These are phyloP conservation scores for Catotricha subobsoleta DNA, from an alignment of 2,888 invertebrate species.

Conservation along the genomic window DNA sequence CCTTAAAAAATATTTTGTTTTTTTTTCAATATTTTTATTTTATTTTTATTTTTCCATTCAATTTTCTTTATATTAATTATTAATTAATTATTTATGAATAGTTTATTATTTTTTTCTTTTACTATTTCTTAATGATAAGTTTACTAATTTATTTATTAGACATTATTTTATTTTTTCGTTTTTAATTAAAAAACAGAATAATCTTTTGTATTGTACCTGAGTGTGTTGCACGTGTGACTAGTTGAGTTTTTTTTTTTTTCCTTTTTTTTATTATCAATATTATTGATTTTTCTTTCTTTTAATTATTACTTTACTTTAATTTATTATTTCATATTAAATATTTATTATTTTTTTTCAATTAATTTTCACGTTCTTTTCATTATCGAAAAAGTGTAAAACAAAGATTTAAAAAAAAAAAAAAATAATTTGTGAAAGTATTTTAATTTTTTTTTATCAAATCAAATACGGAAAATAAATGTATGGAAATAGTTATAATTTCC, in stretches of 20 bases:
- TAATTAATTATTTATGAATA: not conserved
- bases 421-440: too few relatives aligned
- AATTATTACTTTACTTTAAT: too few relatives aligned
- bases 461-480: too few relatives aligned
- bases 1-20: not conserved
- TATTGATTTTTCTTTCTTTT: not conserved
- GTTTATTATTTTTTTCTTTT: not conserved
- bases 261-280: too few relatives aligned
- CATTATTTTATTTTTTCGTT: not conserved
- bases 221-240: constrained; percentile 19
- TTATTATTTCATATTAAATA: too few relatives aligned
- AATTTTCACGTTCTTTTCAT: too few relatives aligned
- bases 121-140: not conserved
- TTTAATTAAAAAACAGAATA: constrained; percentile 1
- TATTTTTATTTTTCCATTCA: not conserved
- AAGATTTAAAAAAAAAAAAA: too few relatives aligned
- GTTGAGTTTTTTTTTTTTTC: constrained; percentile 14
- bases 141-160: not conserved
- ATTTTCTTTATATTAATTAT: not conserved
- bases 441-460: too few relatives aligned
- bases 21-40: not conserved
- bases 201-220: constrained; percentile 17
- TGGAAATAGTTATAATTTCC: too few relatives aligned
- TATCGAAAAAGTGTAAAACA: too few relatives aligned
- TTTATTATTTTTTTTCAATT: too few relatives aligned